A percentile compares a stretch with the other conserved stretches of the same genome.
Evolutionary conservation across 1,140 invertebrate species (phyloP).

Genomic region (Drosophila aff.): DNA sequence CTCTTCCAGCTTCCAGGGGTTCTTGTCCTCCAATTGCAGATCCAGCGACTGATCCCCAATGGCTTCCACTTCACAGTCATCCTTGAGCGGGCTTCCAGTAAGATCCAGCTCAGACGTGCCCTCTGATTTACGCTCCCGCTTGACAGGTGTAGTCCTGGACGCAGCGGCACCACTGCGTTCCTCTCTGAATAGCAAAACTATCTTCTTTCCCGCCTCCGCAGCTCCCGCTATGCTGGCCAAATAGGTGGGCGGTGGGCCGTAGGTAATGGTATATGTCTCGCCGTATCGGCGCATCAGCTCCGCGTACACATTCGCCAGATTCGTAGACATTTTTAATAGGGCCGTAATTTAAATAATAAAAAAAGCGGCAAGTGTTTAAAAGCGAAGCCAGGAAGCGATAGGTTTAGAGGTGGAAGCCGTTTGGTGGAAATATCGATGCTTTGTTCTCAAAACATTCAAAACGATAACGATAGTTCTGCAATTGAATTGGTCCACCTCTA

Average conservation of each 20-base stretch:
- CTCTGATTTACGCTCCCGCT: constrained; percentile 26
- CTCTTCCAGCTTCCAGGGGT: constrained; percentile 76
- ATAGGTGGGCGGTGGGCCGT: constrained; percentile 63
- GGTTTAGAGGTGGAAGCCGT: not conserved
- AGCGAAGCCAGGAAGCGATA: constrained; percentile 19
- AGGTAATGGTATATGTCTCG: constrained; percentile 68
- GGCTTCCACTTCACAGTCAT: constrained; percentile 73
- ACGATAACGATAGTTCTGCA: not conserved
- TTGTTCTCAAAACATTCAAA: not conserved
- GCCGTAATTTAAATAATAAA: constrained; percentile 3
- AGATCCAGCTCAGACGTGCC: constrained; percentile 55
- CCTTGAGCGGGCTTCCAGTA: constrained; percentile 80
- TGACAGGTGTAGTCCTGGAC: constrained; percentile 53
- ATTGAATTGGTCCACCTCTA: constrained; percentile 14
- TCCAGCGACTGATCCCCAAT: constrained; percentile 71
- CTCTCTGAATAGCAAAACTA: constrained; percentile 72
- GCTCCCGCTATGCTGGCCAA: constrained; percentile 54
- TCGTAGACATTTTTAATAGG: constrained; percentile 42
- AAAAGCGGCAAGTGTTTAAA: constrained; percentile 39
- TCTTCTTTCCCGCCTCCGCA: constrained; percentile 54
- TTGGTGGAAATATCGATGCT: not conserved
- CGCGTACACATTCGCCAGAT: constrained; percentile 73
- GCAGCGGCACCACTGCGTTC: constrained; percentile 36
- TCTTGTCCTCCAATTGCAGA: constrained; percentile 44
- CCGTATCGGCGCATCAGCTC: constrained; percentile 64